Evolutionary conservation across 2,797 vertebrate species (phyloP), one percentile per base, ranked within the genome.

Genomic region (Hyperoplus lanceolatus): DNA sequence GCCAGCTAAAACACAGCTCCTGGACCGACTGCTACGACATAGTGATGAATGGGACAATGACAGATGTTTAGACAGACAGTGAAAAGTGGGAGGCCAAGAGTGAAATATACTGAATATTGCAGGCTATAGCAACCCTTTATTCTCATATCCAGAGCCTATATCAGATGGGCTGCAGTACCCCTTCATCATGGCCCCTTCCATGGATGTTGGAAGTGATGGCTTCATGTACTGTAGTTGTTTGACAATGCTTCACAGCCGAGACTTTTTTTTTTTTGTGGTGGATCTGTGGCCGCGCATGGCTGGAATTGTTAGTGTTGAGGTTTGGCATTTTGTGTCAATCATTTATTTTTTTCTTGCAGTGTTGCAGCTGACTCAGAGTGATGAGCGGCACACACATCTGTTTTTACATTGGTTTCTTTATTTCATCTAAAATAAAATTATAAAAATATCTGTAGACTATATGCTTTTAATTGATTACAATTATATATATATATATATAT

Each of bases 31-130:
- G 45, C 9, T 80, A 69, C 58, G 61, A 77, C 74, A 73, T 82
- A 29, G 43, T 80, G 58, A 85, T 68, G 46, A 85, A 85, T 60
- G 50, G 80, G 56, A 70, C 39, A 29, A 39, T 50, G 67, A 83
- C 65, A 63, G 70, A 82, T 9, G 8, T 12, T 59, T 59, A 74
- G 62, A 71, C 43, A 43, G 80, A 63, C 58, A 13, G 12, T 50
- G 59, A 72, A 75, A 73, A 57, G 61, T 65, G 48, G 58, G 46
- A 74, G 54, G 50, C 36, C 12, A 43, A 55, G 42, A 59, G 41
- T 41, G 18, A 55, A 43, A 49, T 50, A 39, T 18, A 49, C 57
- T 69, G 57, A 77, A 62, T 56, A 56, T 53, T 73, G 46, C 16
- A 41, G 18, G 9, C 53, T 64, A 3, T 41, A 43, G 54, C 49